Conservation (phyloP, 2,888 invertebrate species). For the Matsumyia berberina region DNA sequence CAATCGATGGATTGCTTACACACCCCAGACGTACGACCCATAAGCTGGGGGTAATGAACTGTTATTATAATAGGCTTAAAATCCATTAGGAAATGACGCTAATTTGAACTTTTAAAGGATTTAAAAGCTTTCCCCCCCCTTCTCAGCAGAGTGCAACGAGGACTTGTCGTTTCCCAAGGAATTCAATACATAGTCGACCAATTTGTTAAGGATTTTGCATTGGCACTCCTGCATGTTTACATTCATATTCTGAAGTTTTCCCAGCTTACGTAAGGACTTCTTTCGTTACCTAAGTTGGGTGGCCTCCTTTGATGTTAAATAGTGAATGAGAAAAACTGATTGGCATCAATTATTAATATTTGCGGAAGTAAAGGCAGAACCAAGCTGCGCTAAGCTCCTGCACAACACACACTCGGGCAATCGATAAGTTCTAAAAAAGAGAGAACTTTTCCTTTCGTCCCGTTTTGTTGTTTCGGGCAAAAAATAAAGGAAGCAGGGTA, state of each 20-base stretch:
- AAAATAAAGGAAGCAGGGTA: conserved; percentile 52
- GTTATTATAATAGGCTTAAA: conserved; percentile 37
- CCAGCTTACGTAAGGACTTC: neutral
- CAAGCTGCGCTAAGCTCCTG: conserved; percentile 27
- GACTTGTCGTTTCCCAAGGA: conserved; percentile 30
- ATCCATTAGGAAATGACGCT: conserved; percentile 57
- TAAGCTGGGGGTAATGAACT: conserved; percentile 43
- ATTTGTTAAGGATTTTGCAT: conserved; percentile 61
- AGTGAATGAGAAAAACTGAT: conserved; percentile 67
- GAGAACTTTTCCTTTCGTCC: neutral
- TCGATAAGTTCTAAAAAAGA: conserved; percentile 57
- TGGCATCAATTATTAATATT: conserved; percentile 71
- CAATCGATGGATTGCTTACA: conserved; percentile 46
- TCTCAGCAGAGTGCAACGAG: conserved; percentile 26
- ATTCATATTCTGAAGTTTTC: conserved; percentile 19
- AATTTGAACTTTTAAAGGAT: conserved; percentile 53
- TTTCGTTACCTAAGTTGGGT: neutral
- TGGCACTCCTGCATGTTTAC: conserved; percentile 36
- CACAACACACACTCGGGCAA: neutral
- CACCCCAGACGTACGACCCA: conserved; percentile 5
- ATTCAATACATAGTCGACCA: conserved; percentile 58
- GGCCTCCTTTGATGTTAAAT: conserved; percentile 60
- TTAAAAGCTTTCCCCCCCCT: conserved; percentile 17
- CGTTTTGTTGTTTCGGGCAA: conserved; percentile 3
- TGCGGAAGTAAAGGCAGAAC: conserved; percentile 58